Conservation (phyloP, 2,888 invertebrate genomes). For the Spisula subtruncata region DNA sequence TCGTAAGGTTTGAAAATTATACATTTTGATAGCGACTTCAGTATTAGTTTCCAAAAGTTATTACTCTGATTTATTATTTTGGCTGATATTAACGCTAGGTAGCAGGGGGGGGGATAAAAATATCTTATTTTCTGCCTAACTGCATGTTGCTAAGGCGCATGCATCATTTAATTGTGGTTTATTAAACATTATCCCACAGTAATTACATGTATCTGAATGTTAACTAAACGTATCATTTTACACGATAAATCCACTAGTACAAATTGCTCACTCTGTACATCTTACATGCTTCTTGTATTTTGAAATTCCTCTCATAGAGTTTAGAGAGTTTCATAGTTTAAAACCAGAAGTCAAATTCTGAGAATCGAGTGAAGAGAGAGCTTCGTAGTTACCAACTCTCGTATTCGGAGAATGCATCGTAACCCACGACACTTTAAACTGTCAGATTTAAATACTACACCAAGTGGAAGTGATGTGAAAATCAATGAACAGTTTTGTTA, state of each 20-base stretch:
- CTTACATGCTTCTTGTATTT: too few species aligned
- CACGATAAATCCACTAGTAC: not conserved
- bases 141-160: too few species aligned
- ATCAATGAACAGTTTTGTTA: not conserved
- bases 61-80: too few species aligned
- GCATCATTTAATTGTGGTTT: not conserved
- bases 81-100: too few species aligned
- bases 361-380: too few species aligned
- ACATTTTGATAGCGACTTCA: too few species aligned
- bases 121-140: too few species aligned
- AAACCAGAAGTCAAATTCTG: too few species aligned
- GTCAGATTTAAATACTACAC: not conserved
- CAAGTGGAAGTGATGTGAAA: not conserved
- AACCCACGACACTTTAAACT: not conserved
- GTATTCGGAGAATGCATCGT: not conserved
- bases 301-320: not conserved
- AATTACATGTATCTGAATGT: not conserved
- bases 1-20: too few species aligned
- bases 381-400: not conserved
- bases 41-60: too few species aligned
- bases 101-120: too few species aligned
- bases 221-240: not conserved
- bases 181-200: conserved; percentile 10
- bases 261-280: not conserved
- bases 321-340: not conserved